Evolutionary conservation across 1,140 invertebrate genomes (phyloP), one percentile per base, ranked within the genome.

Genomic region (Propsilocerus akamusi): DNA sequence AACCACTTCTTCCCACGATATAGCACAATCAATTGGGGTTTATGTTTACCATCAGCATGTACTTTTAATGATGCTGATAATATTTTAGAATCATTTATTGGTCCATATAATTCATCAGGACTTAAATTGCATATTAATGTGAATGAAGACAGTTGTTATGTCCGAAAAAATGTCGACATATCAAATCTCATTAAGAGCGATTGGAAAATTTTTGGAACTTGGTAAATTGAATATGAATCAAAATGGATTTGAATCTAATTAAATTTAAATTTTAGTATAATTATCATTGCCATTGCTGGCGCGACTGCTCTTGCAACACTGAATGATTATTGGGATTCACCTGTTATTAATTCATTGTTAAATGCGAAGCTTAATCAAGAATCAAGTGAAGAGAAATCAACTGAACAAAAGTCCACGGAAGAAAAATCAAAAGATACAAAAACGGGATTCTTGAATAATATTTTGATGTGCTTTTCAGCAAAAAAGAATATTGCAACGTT

Each of bases 1-100:
- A 74, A 73, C 61, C 77, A 82, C 65, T 78, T 80, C 61, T 67
- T 78, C 59, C 78, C 79, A 49, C 72, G 72, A 57, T 80, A 79
- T 59, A 76, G 75, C 7, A 74, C 77, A 41, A 59, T 77, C 32
- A 78, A 77, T 52, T 81, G 78, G 78, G 80, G 75, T 7, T 55
- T 80, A 5, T 83, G 80, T 54, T 62, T 81, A 30, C 80, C 80
- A 0, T 66, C 73, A 10, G 67, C 70, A 1, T 83, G 80, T 58
- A 67, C 68, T 4, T 66, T 72, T 3, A 56, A 69, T 14, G 75
- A 80, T 53, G 74, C 77, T 1, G 67, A 74, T 53, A 60, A 63
- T 48, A 65, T 76, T 10, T 55, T 81, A 37, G 68, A 69, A 47
- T 66, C 70, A 51, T 70, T 72, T 22, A 56, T 80, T 30, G 66